phyloP scores from a whole-genome alignment of 2,888 invertebrate species.

The Marasmarcha lunaedactyla region DNA sequence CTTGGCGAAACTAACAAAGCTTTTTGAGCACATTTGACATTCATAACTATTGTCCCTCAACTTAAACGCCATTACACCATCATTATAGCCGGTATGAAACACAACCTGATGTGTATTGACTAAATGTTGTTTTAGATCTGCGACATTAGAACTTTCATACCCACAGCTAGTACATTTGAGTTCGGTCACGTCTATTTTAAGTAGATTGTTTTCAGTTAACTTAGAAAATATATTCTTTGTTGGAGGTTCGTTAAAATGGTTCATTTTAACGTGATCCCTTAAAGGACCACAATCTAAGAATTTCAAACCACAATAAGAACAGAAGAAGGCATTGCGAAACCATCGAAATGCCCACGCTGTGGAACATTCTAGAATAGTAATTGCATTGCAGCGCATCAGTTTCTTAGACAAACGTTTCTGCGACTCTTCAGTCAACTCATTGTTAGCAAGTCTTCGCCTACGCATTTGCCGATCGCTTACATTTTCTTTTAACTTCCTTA shows the following conservation, averaged over 20 bases:
- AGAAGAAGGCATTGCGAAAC: slow-evolving; percentile 50
- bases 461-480: slow-evolving; percentile 57
- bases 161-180: slow-evolving; percentile 42
- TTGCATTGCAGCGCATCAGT: slow-evolving; percentile 55
- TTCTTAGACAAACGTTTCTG: slow-evolving; percentile 51
- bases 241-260: slow-evolving; percentile 34
- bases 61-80: slow-evolving; percentile 54
- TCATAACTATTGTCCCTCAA: slow-evolving; percentile 31
- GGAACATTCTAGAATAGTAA: slow-evolving; percentile 44
- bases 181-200: slow-evolving; percentile 49
- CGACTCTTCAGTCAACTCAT: slow-evolving; percentile 49
- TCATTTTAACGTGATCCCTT: slow-evolving; percentile 31
- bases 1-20: slow-evolving; percentile 37
- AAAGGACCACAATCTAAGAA: slow-evolving; percentile 37
- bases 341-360: slow-evolving; percentile 60
- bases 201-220: slow-evolving; percentile 53
- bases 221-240: slow-evolving; percentile 45
- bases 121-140: slow-evolving; percentile 41
- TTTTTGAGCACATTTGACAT: slow-evolving; percentile 42
- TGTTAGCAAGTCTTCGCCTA: slow-evolving; percentile 52
- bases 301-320: slow-evolving; percentile 49
- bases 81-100: slow-evolving; percentile 34
- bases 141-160: slow-evolving; percentile 25
- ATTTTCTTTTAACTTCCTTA: slow-evolving; percentile 51
- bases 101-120: slow-evolving; percentile 27